phyloP scores from a whole-genome alignment of 2,113 vertebrate genomes.

The Hippocampus abdominalis region DNA sequence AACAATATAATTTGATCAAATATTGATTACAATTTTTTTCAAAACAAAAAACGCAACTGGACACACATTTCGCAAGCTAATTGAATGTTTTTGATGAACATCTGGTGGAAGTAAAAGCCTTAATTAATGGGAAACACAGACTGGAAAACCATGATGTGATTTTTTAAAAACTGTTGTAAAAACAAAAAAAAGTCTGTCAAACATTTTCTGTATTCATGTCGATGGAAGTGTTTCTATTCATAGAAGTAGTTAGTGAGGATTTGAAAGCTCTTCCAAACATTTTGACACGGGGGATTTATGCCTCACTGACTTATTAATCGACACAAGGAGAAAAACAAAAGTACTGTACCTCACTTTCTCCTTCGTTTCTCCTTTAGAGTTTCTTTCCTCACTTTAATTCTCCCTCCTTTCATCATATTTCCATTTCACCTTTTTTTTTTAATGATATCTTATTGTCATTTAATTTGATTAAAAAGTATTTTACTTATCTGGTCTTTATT shows the following conservation, averaged over 20 bases:
- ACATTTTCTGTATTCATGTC: conserved; percentile 11
- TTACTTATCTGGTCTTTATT: background rate
- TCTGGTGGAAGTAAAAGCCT: too few relatives aligned
- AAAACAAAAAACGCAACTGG: too few relatives aligned
- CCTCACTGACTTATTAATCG: conserved; percentile 18
- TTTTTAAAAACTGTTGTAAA: background rate
- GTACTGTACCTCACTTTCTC: conserved; percentile 1
- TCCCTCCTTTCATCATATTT: background rate
- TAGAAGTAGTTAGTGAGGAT: conserved; percentile 14
- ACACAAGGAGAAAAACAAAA: conserved; percentile 26
- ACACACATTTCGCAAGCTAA: too few relatives aligned
- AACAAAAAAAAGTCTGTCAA: background rate
- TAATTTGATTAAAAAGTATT: background rate
- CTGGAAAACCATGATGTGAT: too few relatives aligned
- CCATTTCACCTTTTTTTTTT: too few relatives aligned
- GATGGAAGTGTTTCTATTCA: background rate
- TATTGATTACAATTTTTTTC: too few relatives aligned
- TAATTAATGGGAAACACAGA: too few relatives aligned
- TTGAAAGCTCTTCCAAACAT: conserved; percentile 15
- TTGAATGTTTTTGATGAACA: too few relatives aligned
- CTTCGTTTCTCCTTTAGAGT: background rate
- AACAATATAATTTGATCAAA: too few relatives aligned
- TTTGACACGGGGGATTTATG: conserved; percentile 30
- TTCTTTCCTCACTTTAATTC: background rate
- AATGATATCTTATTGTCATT: background rate